phyloP scores from a whole-genome alignment of 2,888 invertebrate species.

The Microctonus hyperodae region DNA sequence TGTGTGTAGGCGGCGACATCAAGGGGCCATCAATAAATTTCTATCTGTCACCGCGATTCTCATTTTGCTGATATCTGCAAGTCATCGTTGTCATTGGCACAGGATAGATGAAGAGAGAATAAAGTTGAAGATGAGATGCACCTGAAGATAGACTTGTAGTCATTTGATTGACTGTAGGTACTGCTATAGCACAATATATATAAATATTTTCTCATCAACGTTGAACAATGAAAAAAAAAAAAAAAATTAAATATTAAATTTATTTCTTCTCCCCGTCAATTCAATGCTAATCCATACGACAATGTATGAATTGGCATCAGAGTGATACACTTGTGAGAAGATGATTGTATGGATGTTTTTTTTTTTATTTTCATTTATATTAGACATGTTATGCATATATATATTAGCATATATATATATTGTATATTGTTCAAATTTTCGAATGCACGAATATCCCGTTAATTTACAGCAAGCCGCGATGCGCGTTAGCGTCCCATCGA shows the following conservation, averaged over 20 bases:
- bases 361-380: no score
- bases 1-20: slow-evolving; percentile 8
- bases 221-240: not conserved
- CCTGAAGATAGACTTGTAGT: slow-evolving; percentile 2
- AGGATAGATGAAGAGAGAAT: not conserved
- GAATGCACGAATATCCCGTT: slow-evolving; percentile 43
- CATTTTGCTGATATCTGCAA: not conserved
- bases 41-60: slow-evolving; percentile 7
- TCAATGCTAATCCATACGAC: not conserved
- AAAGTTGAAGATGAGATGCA: not conserved
- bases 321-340: not conserved
- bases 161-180: slow-evolving; percentile 2
- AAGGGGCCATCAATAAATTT: slow-evolving; percentile 13
- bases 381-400: not conserved
- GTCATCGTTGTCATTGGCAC: slow-evolving; percentile 2
- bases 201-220: not conserved
- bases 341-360: not conserved
- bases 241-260: not conserved
- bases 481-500: slow-evolving; percentile 47
- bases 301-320: not conserved
- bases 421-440: slow-evolving; percentile 31
- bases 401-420: not conserved
- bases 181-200: not conserved
- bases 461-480: slow-evolving; percentile 49
- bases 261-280: not conserved